Conservation (phyloP, 2,797 vertebrate genomes). For the Denticeps clupeoides region DNA sequence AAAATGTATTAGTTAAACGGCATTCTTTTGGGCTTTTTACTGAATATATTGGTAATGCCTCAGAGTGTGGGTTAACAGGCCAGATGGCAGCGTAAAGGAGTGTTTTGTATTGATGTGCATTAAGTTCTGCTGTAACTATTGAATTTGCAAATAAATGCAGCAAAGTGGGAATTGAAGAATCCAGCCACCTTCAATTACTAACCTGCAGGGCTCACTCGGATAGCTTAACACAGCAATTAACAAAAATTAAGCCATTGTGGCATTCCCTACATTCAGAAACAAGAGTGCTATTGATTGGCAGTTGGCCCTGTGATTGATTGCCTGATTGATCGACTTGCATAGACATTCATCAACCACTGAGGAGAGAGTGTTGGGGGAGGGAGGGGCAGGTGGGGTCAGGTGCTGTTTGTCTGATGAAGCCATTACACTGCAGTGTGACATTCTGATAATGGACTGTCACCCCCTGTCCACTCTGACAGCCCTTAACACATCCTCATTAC, state of each 20-base stretch:
- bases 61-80: slow-evolving; percentile 18
- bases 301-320: slow-evolving; percentile 63
- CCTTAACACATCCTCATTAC: not conserved
- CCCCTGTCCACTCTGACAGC: slow-evolving; percentile 11
- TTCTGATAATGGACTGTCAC: slow-evolving; percentile 63
- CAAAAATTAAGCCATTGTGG: slow-evolving; percentile 69
- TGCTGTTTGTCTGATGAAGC: slow-evolving; percentile 33
- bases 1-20: no score
- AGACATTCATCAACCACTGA: slow-evolving; percentile 51
- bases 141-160: slow-evolving; percentile 65
- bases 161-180: slow-evolving; percentile 54
- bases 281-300: slow-evolving; percentile 63
- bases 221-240: slow-evolving; percentile 73
- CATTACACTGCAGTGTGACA: slow-evolving; percentile 50
- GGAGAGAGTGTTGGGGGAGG: slow-evolving; percentile 11
- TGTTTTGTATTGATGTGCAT: no score
- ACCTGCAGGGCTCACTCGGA: slow-evolving; percentile 62
- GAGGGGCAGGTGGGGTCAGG: slow-evolving; percentile 25
- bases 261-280: slow-evolving; percentile 54
- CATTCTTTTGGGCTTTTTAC: no score
- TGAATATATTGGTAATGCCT: slow-evolving; percentile 9
- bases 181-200: slow-evolving; percentile 65
- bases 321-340: slow-evolving; percentile 62
- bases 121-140: slow-evolving; percentile 40
- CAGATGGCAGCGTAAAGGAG: slow-evolving; percentile 8